Conservation (phyloP, 2,113 vertebrate genomes). For the Crotalus horridus region DNA sequence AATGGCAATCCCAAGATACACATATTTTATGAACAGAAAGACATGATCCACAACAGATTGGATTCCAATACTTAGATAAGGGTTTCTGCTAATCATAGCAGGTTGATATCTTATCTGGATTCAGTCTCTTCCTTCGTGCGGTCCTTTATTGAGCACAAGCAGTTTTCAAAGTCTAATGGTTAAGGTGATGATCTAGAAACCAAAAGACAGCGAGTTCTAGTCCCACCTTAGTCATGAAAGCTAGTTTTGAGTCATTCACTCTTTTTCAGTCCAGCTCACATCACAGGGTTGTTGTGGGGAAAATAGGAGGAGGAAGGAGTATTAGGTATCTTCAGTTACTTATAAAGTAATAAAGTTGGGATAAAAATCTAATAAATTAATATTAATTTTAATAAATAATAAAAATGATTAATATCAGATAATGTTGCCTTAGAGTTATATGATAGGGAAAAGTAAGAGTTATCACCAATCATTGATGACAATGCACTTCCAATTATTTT, state of each 20-base stretch:
- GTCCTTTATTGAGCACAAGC: background rate
- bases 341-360: background rate
- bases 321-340: background rate
- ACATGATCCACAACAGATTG: background rate
- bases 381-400: background rate
- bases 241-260: background rate
- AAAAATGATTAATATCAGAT: background rate
- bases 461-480: background rate
- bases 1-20: background rate
- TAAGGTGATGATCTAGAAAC: background rate
- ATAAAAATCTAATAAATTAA: background rate
- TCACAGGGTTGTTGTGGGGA: background rate
- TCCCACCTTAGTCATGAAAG: background rate
- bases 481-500: background rate
- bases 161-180: background rate
- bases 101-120: background rate
- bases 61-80: background rate
- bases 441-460: background rate
- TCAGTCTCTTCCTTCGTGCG: background rate
- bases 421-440: background rate
- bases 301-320: background rate
- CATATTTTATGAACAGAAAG: background rate
- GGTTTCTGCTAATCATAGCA: background rate
- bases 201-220: background rate
- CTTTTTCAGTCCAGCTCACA: background rate